Evolutionary conservation across 2,113 vertebrate genomes (phyloP).

Genomic region (Pleuronectes platessa): DNA sequence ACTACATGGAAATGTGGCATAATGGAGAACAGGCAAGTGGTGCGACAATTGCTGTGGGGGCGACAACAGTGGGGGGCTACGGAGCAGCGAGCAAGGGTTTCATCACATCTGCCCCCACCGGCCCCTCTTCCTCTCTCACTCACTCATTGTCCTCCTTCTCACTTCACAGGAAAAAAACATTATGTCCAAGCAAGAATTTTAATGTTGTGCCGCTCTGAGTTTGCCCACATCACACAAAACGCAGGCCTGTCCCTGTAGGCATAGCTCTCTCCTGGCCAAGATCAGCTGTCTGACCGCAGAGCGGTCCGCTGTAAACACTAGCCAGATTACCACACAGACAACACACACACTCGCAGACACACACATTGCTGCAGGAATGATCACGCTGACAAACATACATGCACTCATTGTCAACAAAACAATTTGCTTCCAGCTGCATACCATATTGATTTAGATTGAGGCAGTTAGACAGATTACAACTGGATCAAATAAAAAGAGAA

Average conservation of each 20-base stretch:
- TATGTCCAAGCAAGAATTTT: slow-evolving; percentile 61
- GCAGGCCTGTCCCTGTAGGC: slow-evolving; percentile 56
- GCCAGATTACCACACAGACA: slow-evolving; percentile 69
- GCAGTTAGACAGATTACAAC: slow-evolving; percentile 58
- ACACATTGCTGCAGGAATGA: slow-evolving; percentile 41
- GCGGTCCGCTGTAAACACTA: slow-evolving; percentile 66
- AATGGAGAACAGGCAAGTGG: slow-evolving; percentile 67
- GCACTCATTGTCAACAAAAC: slow-evolving; percentile 65
- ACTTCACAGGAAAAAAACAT: slow-evolving; percentile 55
- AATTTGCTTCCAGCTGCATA: slow-evolving; percentile 62
- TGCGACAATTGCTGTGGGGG: slow-evolving; percentile 53
- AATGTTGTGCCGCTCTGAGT: slow-evolving; percentile 65
- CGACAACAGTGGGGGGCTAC: slow-evolving; percentile 36
- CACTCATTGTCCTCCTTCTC: slow-evolving; percentile 26
- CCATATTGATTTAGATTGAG: slow-evolving; percentile 55
- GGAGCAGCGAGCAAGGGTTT: slow-evolving; percentile 42
- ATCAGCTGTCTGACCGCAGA: slow-evolving; percentile 75
- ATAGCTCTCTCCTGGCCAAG: slow-evolving; percentile 64
- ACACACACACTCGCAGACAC: slow-evolving; percentile 41
- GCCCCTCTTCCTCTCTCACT: slow-evolving; percentile 19
- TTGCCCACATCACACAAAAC: slow-evolving; percentile 65
- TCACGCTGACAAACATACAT: slow-evolving; percentile 67
- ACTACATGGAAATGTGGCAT: slow-evolving; percentile 70
- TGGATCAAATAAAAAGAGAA: slow-evolving; percentile 65
- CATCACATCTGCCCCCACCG: slow-evolving; percentile 44